phyloP scores from a whole-genome alignment of 2,113 vertebrate genomes.

The Proteles cristata region DNA sequence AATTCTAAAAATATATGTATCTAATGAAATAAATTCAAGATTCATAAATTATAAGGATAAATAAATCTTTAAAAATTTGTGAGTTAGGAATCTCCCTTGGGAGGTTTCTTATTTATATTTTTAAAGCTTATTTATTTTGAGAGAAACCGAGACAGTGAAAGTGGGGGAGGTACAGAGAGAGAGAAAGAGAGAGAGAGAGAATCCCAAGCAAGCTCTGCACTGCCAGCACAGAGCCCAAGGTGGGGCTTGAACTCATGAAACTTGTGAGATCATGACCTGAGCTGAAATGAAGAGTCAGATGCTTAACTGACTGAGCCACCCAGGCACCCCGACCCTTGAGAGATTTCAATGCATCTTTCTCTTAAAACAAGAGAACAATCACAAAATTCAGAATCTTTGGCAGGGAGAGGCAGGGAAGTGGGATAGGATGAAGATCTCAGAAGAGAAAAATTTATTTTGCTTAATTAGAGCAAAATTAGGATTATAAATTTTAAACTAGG shows the following conservation, averaged over 20 bases:
- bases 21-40: background rate
- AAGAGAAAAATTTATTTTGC: background rate
- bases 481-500: background rate
- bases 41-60: background rate
- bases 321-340: too few relatives aligned
- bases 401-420: background rate
- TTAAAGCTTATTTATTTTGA: too few relatives aligned
- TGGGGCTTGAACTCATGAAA: too few relatives aligned
- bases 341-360: background rate
- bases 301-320: too few relatives aligned
- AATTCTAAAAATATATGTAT: background rate
- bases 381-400: background rate
- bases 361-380: background rate
- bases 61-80: background rate
- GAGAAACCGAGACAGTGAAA: too few relatives aligned
- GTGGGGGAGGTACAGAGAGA: too few relatives aligned
- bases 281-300: too few relatives aligned
- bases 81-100: background rate
- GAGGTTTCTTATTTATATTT: too few relatives aligned
- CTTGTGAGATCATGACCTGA: too few relatives aligned
- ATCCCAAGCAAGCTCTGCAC: too few relatives aligned
- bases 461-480: background rate
- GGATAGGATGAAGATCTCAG: background rate
- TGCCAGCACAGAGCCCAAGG: too few relatives aligned
- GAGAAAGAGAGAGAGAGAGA: too few relatives aligned